These are phyloP conservation scores for Trematocara unimaculatum DNA, from an alignment of 2,113 vertebrate species.

Conservation along the genomic window DNA sequence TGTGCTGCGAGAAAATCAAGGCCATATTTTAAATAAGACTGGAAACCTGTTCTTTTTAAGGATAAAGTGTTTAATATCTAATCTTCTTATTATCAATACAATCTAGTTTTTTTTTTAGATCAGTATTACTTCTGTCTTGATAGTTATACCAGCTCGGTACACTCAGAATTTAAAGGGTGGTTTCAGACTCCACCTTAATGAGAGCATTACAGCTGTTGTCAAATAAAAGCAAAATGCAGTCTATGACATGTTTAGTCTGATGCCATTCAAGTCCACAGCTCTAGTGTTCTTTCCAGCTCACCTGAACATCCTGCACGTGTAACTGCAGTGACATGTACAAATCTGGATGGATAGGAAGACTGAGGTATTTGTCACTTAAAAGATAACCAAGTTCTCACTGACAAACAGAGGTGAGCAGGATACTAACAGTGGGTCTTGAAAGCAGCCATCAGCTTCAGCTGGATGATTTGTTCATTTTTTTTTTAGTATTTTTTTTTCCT, in stretches of 20 bases:
- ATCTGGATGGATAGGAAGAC: background rate
- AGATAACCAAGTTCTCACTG: background rate
- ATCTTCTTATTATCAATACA: background rate
- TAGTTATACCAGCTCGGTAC: background rate
- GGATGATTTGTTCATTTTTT: background rate
- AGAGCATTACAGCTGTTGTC: background rate
- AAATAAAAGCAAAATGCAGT: background rate
- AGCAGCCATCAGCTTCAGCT: background rate
- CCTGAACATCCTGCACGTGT: background rate
- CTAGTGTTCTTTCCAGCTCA: background rate
- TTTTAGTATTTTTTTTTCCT: background rate
- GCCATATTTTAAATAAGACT: background rate
- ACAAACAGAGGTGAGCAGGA: background rate
- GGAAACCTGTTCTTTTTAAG: background rate
- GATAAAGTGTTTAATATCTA: background rate
- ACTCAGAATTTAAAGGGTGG: background rate
- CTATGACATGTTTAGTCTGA: background rate
- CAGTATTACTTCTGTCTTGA: background rate
- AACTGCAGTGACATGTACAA: background rate
- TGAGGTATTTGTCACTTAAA: conserved; percentile 18
- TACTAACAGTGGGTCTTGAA: background rate
- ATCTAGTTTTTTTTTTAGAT: background rate
- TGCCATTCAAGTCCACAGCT: background rate
- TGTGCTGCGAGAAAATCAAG: background rate
- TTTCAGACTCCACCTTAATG: background rate